Evolutionary conservation across 2,888 invertebrate species (phyloP).

Genomic region (Tenthredo mesomela): DNA sequence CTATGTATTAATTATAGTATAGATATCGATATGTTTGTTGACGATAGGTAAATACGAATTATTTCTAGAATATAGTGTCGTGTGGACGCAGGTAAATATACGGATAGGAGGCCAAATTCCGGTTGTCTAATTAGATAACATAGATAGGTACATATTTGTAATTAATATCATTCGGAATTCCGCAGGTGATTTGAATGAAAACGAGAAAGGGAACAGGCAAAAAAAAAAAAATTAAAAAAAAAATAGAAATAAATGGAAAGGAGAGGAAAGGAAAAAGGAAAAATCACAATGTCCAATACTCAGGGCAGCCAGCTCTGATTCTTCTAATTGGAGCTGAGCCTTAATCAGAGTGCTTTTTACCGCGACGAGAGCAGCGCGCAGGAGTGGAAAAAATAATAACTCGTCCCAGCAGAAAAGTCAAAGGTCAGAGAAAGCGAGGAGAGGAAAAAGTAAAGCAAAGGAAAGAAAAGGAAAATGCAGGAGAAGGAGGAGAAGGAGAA

Average conservation of each 20-base stretch:
- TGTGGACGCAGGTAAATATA: background rate
- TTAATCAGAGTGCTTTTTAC: constrained; percentile 47
- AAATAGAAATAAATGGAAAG: background rate
- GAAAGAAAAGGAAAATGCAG: background rate
- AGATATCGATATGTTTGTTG: too few relatives aligned
- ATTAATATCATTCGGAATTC: background rate
- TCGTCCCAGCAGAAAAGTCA: background rate
- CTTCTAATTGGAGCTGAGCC: constrained; percentile 35
- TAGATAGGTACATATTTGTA: background rate
- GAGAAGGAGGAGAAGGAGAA: background rate
- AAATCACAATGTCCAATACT: background rate
- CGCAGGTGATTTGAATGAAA: background rate
- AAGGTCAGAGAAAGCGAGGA: background rate
- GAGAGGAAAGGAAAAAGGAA: background rate
- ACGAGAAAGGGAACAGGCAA: background rate
- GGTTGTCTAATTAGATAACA: background rate
- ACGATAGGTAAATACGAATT: too few relatives aligned
- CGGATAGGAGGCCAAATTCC: background rate
- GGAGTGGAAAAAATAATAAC: constrained; percentile 35
- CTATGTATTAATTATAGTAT: too few relatives aligned
- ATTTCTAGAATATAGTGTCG: too few relatives aligned
- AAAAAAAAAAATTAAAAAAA: background rate
- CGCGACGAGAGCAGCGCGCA: constrained; percentile 9
- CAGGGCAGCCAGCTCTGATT: constrained; percentile 18
- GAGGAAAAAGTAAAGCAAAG: background rate